Percentiles rank a stretch among this genome's conserved stretches.
phyloP scores from a whole-genome alignment of 2,888 invertebrate species.

The Patella ulyssiponensis region DNA sequence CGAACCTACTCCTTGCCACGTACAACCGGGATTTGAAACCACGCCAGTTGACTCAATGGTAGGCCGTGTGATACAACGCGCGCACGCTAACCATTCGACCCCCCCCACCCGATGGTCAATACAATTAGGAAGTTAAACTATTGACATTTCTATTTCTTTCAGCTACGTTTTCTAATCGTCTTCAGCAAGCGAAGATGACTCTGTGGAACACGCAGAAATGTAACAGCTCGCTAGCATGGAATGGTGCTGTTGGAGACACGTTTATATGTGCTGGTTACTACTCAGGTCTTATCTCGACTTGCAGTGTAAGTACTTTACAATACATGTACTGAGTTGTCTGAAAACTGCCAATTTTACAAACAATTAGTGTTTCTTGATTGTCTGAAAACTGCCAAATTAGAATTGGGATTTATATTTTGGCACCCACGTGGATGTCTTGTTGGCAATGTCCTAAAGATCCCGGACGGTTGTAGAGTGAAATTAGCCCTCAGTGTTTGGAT shows the following conservation, averaged over 20 bases:
- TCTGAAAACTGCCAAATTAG: neutral
- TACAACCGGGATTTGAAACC: too few relatives aligned
- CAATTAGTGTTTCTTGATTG: neutral
- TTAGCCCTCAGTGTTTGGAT: too few relatives aligned
- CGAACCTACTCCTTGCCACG: too few relatives aligned
- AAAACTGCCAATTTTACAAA: neutral
- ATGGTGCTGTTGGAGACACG: slow-evolving; percentile 50
- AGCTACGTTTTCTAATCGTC: slow-evolving; percentile 44
- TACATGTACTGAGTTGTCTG: neutral
- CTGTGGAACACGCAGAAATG: slow-evolving; percentile 62
- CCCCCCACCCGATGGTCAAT: too few relatives aligned
- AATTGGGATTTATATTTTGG: too few relatives aligned
- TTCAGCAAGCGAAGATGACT: slow-evolving; percentile 65
- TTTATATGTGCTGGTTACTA: slow-evolving; percentile 68
- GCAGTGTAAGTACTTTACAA: slow-evolving; percentile 47
- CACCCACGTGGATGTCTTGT: neutral
- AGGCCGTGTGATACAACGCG: too few relatives aligned
- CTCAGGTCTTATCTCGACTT: slow-evolving; percentile 61
- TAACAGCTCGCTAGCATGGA: slow-evolving; percentile 58
- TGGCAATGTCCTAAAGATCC: too few relatives aligned
- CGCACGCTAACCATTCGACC: too few relatives aligned
- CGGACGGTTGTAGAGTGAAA: too few relatives aligned
- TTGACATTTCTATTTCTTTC: neutral
- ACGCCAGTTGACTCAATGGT: too few relatives aligned
- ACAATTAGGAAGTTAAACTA: too few relatives aligned